These are phyloP conservation scores for Hyppa rectilinea DNA, from an alignment of 2,888 invertebrate genomes.

Conservation along the genomic window DNA sequence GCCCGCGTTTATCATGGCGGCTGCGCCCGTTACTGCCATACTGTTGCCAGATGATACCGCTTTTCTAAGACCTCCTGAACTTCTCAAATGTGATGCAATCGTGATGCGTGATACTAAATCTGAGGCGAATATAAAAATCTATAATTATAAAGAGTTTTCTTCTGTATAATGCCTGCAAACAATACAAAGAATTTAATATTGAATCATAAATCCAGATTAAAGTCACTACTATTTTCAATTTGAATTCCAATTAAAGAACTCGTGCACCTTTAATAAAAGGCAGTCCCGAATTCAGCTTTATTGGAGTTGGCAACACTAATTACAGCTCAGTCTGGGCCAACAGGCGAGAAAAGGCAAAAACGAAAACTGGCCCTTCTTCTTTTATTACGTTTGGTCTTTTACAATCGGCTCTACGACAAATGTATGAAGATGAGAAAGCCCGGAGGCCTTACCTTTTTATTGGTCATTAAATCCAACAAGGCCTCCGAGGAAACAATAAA, in stretches of 20 bases:
- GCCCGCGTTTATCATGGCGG: conserved; percentile 62
- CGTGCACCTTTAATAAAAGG: conserved; percentile 38
- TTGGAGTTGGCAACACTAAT: conserved; percentile 57
- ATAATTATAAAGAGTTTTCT: background rate
- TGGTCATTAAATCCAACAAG: conserved; percentile 75
- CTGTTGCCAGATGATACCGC: conserved; percentile 50
- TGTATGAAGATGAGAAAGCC: conserved; percentile 52
- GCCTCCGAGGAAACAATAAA: conserved; percentile 73
- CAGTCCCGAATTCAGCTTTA: conserved; percentile 45
- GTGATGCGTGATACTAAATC: conserved; percentile 5
- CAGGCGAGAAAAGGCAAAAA: conserved; percentile 44
- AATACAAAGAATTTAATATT: background rate
- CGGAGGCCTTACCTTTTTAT: conserved; percentile 72
- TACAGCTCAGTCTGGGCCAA: conserved; percentile 34
- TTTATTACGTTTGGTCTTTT: conserved; percentile 68
- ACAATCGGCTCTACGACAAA: conserved; percentile 62
- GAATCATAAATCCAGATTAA: conserved; percentile 8
- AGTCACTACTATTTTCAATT: conserved; percentile 15
- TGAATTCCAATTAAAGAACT: conserved; percentile 40
- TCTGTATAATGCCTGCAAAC: background rate
- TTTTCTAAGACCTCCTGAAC: conserved; percentile 31
- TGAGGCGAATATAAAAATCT: conserved; percentile 2
- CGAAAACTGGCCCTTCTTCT: conserved; percentile 52
- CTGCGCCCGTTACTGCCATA: conserved; percentile 47
- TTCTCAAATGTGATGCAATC: conserved; percentile 3